Base-by-base conservation (phyloP, 1,140 invertebrate genomes). In the Cydia splendana region DNA sequence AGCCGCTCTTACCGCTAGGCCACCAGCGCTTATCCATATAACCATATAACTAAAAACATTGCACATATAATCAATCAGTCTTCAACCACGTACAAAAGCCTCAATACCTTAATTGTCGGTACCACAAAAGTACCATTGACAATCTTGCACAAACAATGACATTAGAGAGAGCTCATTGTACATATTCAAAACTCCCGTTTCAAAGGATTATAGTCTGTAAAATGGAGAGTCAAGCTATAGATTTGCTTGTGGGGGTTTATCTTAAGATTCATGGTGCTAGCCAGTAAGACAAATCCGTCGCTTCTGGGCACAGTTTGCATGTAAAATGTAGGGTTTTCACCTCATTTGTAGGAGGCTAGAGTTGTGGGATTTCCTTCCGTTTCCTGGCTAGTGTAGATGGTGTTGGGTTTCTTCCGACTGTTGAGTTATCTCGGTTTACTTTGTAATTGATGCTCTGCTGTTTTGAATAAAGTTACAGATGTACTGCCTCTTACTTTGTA, bases 121-220 rank as follows among this genome's bases (percentile, higher is more conserved):
- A 18, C 30, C 67, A 71, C 51, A 79, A 81, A 81, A 48, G 75
- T 78, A 62, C 82, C 78, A 88, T 85, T 83, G 82, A 90, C 82
- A 83, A 76, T 28, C 71, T 76, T 77, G 69, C 80, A 80, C 80
- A 84, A 85, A 87, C 86, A 89, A 89, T 86, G 80, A 85, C 79
- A 86, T 79, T 84, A 83, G 89, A 84, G 88, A 91, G 88, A 90
- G 88, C 84, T 79, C 78, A 84, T 83, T 86, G 85, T 84, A 71
- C 83, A 82, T 83, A 87, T 85, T 81, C 79, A 86, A 77, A 74
- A 42, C 62, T 62, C n/a, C 10, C 12, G 10, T 53, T 34, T 5
- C 74, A 76, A n/a, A 53, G 42, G 15, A 80, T 79, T 77, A 57
- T 69, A 7, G 62, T n/a, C 65, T 57, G 76, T 83, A 83, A 74